These are phyloP conservation scores for Dione vanillae DNA, from an alignment of 2,888 invertebrate species.

Conservation along the genomic window DNA sequence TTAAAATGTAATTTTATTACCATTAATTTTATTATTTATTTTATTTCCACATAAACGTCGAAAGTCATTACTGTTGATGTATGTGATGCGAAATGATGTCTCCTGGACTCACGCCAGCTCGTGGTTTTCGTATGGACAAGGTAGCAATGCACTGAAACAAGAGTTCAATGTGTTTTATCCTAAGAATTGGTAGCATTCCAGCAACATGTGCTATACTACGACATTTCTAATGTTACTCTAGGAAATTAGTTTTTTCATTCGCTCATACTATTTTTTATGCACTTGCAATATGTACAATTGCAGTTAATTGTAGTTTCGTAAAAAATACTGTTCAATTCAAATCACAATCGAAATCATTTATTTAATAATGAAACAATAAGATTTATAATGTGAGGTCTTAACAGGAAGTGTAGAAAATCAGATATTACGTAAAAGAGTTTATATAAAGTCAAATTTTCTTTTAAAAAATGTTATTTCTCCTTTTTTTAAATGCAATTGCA, in stretches of 20 bases:
- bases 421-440: too few relatives aligned
- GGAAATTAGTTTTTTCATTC: background rate
- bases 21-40: background rate
- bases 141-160: slow-evolving; percentile 33
- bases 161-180: slow-evolving; percentile 37
- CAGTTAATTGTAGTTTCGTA: too few relatives aligned
- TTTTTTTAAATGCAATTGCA: too few relatives aligned
- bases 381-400: too few relatives aligned
- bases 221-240: background rate
- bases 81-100: slow-evolving; percentile 34
- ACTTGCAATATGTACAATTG: too few relatives aligned
- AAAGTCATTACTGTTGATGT: slow-evolving; percentile 27
- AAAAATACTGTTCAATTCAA: too few relatives aligned
- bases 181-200: slow-evolving; percentile 34
- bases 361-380: too few relatives aligned
- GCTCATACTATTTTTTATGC: too few relatives aligned
- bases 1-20: background rate
- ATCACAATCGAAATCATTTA: too few relatives aligned
- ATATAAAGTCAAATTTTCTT: too few relatives aligned
- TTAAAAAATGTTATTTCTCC: too few relatives aligned
- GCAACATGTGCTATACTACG: slow-evolving; percentile 13
- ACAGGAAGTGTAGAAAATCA: too few relatives aligned
- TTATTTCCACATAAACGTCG: slow-evolving; percentile 9
- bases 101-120: slow-evolving; percentile 34
- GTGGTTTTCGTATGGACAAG: slow-evolving; percentile 28